Evolutionary conservation across 2,888 invertebrate genomes (phyloP).

Genomic region (Cephus nigrinus): DNA sequence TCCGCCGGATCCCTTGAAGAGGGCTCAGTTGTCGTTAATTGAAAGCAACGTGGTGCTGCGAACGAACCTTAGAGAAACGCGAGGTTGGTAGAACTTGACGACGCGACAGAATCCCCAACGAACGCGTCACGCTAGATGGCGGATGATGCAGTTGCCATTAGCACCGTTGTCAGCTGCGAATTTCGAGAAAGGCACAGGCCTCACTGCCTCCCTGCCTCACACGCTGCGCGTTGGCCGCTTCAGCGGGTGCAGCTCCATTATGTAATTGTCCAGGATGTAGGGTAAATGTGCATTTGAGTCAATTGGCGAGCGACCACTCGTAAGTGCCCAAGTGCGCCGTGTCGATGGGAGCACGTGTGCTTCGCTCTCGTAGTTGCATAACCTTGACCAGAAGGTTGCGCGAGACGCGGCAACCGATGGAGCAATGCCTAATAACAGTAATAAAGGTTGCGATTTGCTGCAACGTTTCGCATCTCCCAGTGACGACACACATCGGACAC

Average conservation of each 20-base stretch:
- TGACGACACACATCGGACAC: too few species aligned
- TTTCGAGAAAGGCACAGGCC: background rate
- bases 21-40: constrained; percentile 25
- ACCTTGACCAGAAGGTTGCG: constrained; percentile 53
- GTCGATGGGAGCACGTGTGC: constrained; percentile 40
- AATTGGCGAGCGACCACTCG: constrained; percentile 48
- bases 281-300: constrained; percentile 64
- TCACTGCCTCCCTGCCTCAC: too few species aligned
- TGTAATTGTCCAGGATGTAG: constrained; percentile 60
- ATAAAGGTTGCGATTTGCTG: too few species aligned
- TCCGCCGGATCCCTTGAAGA: constrained; percentile 17
- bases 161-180: background rate
- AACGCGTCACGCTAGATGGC: background rate
- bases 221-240: too few species aligned
- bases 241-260: constrained; percentile 45
- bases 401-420: constrained; percentile 12
- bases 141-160: background rate
- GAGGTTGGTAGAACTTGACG: background rate
- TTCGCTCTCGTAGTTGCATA: constrained; percentile 37
- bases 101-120: background rate
- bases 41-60: constrained; percentile 18
- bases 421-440: constrained; percentile 1
- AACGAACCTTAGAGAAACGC: constrained; percentile 3
- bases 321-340: background rate
- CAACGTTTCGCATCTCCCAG: too few species aligned